Conservation (phyloP, 1,140 invertebrate genomes). For the Tetraneura akinire region DNA sequence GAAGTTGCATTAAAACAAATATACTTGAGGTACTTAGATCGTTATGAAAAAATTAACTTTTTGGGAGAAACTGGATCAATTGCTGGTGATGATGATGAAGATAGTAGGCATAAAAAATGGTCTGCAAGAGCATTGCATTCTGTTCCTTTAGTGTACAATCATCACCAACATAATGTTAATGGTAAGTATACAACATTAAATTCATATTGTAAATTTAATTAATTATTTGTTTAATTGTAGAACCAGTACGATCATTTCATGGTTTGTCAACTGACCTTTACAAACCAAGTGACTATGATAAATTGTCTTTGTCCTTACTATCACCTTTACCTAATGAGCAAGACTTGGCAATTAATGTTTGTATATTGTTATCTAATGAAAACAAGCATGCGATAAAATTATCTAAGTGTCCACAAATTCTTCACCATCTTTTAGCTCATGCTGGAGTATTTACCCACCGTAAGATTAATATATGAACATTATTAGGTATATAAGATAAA, state of each 20-base stretch:
- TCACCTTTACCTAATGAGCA: conserved; percentile 97
- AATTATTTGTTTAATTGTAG: conserved; percentile 60
- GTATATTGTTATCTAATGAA: conserved; percentile 91
- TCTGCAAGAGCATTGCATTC: conserved; percentile 70
- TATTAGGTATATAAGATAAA: neutral
- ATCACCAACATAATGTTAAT: conserved; percentile 77
- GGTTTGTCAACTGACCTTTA: conserved; percentile 73
- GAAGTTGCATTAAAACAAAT: conserved; percentile 84
- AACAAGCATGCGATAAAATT: conserved; percentile 81
- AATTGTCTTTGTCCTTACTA: conserved; percentile 83
- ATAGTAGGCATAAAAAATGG: conserved; percentile 70
- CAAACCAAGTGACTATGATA: conserved; percentile 80
- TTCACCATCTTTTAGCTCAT: conserved; percentile 88
- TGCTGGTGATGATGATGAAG: conserved; percentile 73
- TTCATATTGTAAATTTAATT: neutral
- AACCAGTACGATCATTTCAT: conserved; percentile 66
- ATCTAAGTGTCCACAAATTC: conserved; percentile 77
- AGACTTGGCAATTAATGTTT: conserved; percentile 97
- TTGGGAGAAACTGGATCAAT: conserved; percentile 79
- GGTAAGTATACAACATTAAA: conserved; percentile 61
- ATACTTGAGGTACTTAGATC: conserved; percentile 80
- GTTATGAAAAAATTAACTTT: conserved; percentile 83
- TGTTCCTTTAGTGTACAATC: conserved; percentile 80
- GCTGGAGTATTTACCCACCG: conserved; percentile 87
- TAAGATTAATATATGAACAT: conserved; percentile 61